These are phyloP conservation scores for Cherax destructor DNA, from an alignment of 1,140 invertebrate species.

Conservation along the genomic window DNA sequence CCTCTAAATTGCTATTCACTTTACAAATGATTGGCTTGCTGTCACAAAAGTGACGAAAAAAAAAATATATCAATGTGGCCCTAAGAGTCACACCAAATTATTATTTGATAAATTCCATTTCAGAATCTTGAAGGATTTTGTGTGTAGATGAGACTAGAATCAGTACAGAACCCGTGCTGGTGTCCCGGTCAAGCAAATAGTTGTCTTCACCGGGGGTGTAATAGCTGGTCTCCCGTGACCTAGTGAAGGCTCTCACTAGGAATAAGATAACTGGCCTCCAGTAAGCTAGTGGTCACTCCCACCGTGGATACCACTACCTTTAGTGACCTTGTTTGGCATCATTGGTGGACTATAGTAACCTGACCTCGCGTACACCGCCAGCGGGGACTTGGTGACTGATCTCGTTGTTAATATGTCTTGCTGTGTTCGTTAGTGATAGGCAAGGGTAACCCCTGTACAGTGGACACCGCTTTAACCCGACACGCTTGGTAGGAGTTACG, in stretches of 20 bases:
- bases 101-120: conserved; percentile 49
- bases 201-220: background rate
- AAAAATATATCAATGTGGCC: background rate
- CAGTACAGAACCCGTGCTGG: conserved; percentile 58
- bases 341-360: background rate
- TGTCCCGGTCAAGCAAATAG: conserved; percentile 48
- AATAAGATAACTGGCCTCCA: background rate
- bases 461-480: conserved; percentile 45
- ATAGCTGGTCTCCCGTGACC: conserved; percentile 4
- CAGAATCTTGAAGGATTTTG: conserved; percentile 66
- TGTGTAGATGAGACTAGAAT: conserved; percentile 62
- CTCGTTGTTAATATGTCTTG: conserved; percentile 17
- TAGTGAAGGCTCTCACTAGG: background rate
- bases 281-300: background rate
- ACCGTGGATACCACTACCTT: background rate
- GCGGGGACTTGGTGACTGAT: conserved; percentile 13
- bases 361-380: conserved; percentile 16
- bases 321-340: background rate
- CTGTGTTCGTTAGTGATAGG: conserved; percentile 55
- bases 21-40: conserved; percentile 37
- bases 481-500: background rate
- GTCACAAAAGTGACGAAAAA: conserved; percentile 30
- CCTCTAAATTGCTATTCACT: conserved; percentile 38
- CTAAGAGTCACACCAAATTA: conserved; percentile 22
- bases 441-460: conserved; percentile 45